These are phyloP conservation scores for Aspiorhynchus laticeps DNA, from an alignment of 2,113 vertebrate genomes.

Conservation along the genomic window DNA sequence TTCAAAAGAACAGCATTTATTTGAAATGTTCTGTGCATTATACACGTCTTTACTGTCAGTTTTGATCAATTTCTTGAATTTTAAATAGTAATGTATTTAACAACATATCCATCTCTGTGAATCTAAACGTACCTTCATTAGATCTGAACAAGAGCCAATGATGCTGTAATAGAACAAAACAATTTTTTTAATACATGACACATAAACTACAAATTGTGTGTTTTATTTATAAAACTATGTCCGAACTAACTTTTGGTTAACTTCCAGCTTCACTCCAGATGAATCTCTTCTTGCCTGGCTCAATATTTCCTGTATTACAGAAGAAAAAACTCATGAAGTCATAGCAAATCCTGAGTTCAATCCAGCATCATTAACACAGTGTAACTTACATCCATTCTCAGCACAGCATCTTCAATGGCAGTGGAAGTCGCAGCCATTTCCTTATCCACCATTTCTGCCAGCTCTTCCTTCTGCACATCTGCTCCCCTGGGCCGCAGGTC, in stretches of 20 bases:
- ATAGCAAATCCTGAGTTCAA: background rate
- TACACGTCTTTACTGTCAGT: background rate
- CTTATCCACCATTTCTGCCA: conserved; percentile 91
- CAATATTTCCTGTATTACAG: conserved; percentile 85
- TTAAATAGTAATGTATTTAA: background rate
- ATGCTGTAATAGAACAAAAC: conserved; percentile 76
- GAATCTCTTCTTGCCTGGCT: conserved; percentile 86
- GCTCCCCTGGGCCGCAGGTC: conserved; percentile 83
- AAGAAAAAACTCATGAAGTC: background rate
- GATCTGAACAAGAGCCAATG: conserved; percentile 89
- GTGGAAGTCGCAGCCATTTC: conserved; percentile 89
- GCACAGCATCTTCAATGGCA: conserved; percentile 84
- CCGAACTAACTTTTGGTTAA: conserved; percentile 87
- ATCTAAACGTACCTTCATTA: conserved; percentile 80
- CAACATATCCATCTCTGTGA: background rate
- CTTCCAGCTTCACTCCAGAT: conserved; percentile 88
- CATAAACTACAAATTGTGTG: background rate
- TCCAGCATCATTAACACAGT: background rate
- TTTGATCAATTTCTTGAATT: background rate
- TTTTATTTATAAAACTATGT: background rate
- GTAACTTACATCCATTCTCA: conserved; percentile 86
- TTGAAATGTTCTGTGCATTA: background rate
- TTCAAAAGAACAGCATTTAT: background rate
- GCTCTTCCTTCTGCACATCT: conserved; percentile 86
- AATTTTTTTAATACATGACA: background rate